Conservation (phyloP, 1,140 invertebrate genomes). For the Drosophila pandora region DNA sequence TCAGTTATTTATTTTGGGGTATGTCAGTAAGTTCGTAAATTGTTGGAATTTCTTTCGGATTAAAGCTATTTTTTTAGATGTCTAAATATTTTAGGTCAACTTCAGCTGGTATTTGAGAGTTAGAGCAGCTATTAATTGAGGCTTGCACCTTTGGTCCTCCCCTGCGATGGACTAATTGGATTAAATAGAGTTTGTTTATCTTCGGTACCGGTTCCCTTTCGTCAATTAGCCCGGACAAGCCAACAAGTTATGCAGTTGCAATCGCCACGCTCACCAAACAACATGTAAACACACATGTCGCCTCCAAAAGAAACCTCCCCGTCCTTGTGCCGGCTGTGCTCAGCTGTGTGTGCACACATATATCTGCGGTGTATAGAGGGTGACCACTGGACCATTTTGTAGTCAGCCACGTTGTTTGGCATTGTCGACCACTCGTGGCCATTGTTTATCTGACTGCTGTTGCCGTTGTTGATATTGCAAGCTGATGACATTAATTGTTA, state of each 20-base stretch:
- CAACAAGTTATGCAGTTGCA: constrained; percentile 60
- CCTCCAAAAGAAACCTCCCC: background rate
- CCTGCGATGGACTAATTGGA: constrained; percentile 12
- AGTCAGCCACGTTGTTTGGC: constrained; percentile 57
- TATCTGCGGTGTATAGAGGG: background rate
- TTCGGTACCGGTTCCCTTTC: constrained; percentile 30
- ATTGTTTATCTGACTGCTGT: constrained; percentile 60
- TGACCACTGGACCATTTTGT: constrained; percentile 62
- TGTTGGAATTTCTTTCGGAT: background rate
- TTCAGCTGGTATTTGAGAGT: background rate
- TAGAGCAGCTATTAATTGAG: background rate
- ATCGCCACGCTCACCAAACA: constrained; percentile 44
- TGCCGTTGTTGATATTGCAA: constrained; percentile 49
- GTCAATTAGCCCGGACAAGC: constrained; percentile 68
- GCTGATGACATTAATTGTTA: constrained; percentile 76
- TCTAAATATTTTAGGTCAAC: too few species aligned
- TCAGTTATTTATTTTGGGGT: constrained; percentile 15
- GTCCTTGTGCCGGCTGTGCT: background rate
- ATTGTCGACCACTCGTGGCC: constrained; percentile 67
- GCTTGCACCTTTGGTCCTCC: background rate
- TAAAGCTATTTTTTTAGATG: background rate
- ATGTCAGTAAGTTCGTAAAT: background rate
- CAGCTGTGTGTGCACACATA: background rate
- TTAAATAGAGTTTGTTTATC: constrained; percentile 24
- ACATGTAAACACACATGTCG: constrained; percentile 60